Base-by-base conservation (phyloP, 2,113 vertebrate genomes). In the Pteropus alecto region DNA sequence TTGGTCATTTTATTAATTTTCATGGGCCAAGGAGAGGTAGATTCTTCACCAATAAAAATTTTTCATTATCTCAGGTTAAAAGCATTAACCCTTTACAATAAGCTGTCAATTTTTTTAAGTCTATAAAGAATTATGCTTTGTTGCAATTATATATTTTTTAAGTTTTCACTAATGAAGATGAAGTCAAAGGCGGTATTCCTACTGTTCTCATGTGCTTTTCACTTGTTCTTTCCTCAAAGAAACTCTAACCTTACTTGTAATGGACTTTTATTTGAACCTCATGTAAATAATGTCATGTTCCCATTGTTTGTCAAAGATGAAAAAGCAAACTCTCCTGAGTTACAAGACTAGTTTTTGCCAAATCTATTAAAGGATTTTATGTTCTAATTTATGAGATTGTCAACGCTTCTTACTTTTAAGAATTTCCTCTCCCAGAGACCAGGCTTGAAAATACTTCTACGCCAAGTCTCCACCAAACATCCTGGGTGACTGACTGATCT, bases 321-420 rank as follows among this genome's bases (percentile, higher is more conserved):
- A 92, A 58, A 73, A 81, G 76, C 81, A 93, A 92, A 78, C 48
- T 63, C 11, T 68, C 35, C 67, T 70, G 21, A 71, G 10, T 85
- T 77, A 65, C 18, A 71, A 91, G 21, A 71, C 11, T 22, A 38
- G 6, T 48, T 90, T 78, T 79, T 83, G 28, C n/a, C 28, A 93
- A 87, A 93, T 92, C 60, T 94, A 90, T 85, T 81, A 70, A 76
- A 90, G 19, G 5, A 70, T 51, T 93, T 94, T 82, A 60, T 81
- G 38, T 78, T 77, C 51, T 38, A 71, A 65, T 68, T 90, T 79
- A 58, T 74, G 26, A 95, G 7, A 86, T 24, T 73, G 22, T 74
- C 82, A 85, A 13, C 56, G 35, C 24, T 79, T 82, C 60, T 87
- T 43, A 65, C 19, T 92, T 89, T 65, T 7, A 68, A 77, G 33